Evolutionary conservation across 2,888 invertebrate genomes (phyloP), one percentile per base, ranked within the genome.

Genomic region (Gymnoscelis rufifasciata): DNA sequence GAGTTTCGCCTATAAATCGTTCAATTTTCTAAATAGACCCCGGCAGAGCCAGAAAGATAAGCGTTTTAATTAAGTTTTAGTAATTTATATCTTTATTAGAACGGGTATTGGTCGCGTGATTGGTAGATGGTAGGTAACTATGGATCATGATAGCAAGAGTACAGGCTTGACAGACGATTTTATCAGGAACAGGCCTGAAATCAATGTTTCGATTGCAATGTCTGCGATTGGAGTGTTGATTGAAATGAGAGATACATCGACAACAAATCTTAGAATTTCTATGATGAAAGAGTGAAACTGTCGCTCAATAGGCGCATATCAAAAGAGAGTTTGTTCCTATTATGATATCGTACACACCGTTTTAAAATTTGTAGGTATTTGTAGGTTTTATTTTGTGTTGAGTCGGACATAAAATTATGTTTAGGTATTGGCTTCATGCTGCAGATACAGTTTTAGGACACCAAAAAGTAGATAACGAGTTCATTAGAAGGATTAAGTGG

Each of bases 1-100:
- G 40, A 54, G 68, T 74, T 76, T 77, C 75, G 56, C 68, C 68
- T 60, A 78, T 81, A 83, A 81, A 80, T 82, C 76, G 68, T 74
- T 75, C 70, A 76, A 78, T 80, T 76, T 78, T 73, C 74, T 73
- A 71, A 71, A 69, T 66, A 70, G 59, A 62, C 57, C 59, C 60
- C 62, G 63, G 55, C 57, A 47, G 48, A 52, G 48, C 64, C 71
- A 68, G 48, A 56, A 45, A 71, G 83, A 82, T 83, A 83, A 82
- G 72, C 74, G 71, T 75, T 83, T 83, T 87, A 87, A 86, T 86
- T 83, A 84, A 82, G 72, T 82, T 84, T 82, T 79, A 70, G 76
- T 80, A 79, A 83, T 83, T 83, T 83, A 87, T 86, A 83, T 83
- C 83, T 86, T 77, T 81, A 86, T 84, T 82, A 80, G 71, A 67